Base-by-base conservation (phyloP, 2,888 invertebrate genomes). In the Synergus gifuensis region DNA sequence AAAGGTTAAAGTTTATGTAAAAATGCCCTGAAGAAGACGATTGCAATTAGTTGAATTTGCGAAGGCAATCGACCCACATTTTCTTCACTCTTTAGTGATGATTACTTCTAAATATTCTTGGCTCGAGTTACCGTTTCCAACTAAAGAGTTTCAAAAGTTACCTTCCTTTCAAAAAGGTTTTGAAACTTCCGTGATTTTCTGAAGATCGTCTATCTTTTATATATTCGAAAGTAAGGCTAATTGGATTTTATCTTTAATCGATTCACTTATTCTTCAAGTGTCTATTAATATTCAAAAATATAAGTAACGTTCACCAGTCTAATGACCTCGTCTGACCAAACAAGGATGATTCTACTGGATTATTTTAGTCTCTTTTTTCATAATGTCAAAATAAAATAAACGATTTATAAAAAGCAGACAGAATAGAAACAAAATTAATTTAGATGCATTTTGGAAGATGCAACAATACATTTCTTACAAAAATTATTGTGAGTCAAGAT, bases 1-100 rank as follows among this genome's bases (percentile, higher is more conserved):
- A 69, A 49, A 49, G 22, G 46, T 69, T 28, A 8, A 4, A 58
- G 58, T 58, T 28, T 49, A 8, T 69, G 46, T 69, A 49, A 69
- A 49, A 69, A 69, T 16, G 49, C 46, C 22, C n/a, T 49, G 28
- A 69, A 28, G 54, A 54, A 11, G 54, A 18, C n/a, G 54, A n/a
- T 73, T 73, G 36, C 73, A 73, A 73, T 73, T 73, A 73, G 49
- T 28, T 49, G 49, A n/a, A 22, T 73, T 73, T 73, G 40, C 36
- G 16, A 69, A 49, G 28, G 69, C 11, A 69, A 49, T 69, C 49
- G 69, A 69, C 69, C 69, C 49, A 69, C 69, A 49, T 69, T 69
- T 67, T 22, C 44, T 40, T 64, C n/a, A 40, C 64, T 64, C 64
- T 36, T 36, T 9, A 40, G 40, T 64, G 64, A 67, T 67, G 42